These are phyloP conservation scores for Cynodonichthys magdalenae DNA, from an alignment of 2,797 vertebrate genomes.

Conservation along the genomic window DNA sequence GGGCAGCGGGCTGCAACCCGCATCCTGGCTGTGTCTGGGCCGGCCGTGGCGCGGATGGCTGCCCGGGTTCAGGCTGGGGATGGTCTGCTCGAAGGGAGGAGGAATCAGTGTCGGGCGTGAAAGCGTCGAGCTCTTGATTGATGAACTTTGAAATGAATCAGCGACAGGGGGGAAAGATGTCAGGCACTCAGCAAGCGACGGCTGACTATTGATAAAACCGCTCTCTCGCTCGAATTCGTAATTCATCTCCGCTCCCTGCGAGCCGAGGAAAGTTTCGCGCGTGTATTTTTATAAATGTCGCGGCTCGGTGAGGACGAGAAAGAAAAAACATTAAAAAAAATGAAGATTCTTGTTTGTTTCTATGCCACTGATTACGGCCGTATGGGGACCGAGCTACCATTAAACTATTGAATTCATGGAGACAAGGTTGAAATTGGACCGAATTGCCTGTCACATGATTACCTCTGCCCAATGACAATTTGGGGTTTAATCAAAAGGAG, in stretches of 20 bases:
- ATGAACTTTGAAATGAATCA: slow-evolving; percentile 99
- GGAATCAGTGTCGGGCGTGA: slow-evolving; percentile 99
- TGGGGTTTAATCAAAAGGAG: slow-evolving; percentile 98
- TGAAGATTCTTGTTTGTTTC: slow-evolving; percentile 86
- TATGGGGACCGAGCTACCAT: slow-evolving; percentile 99
- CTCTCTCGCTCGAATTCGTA: slow-evolving; percentile 99
- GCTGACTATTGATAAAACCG: slow-evolving; percentile 99
- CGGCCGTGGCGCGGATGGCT: slow-evolving; percentile 98
- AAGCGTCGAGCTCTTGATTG: slow-evolving; percentile 99
- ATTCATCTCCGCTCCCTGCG: slow-evolving; percentile 98
- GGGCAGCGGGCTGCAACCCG: slow-evolving; percentile 90
- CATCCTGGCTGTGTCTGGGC: slow-evolving; percentile 92
- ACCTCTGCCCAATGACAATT: slow-evolving; percentile 99
- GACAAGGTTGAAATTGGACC: slow-evolving; percentile 99
- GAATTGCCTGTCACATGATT: slow-evolving; percentile 99
- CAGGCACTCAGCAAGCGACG: slow-evolving; percentile 99
- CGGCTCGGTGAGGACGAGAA: slow-evolving; percentile 75
- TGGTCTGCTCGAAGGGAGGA: slow-evolving; percentile 99
- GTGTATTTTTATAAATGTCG: slow-evolving; percentile 94
- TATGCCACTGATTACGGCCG: slow-evolving; percentile 99
- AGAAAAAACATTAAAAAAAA: slow-evolving; percentile 77
- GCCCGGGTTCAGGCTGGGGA: slow-evolving; percentile 97
- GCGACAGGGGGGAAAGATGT: slow-evolving; percentile 99
- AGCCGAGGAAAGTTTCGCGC: slow-evolving; percentile 90
- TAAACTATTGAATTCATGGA: slow-evolving; percentile 99